Percentiles rank a stretch among this genome's conserved stretches.
Conservation (phyloP, 2,113 vertebrate genomes). For the Malurus cyaneus region DNA sequence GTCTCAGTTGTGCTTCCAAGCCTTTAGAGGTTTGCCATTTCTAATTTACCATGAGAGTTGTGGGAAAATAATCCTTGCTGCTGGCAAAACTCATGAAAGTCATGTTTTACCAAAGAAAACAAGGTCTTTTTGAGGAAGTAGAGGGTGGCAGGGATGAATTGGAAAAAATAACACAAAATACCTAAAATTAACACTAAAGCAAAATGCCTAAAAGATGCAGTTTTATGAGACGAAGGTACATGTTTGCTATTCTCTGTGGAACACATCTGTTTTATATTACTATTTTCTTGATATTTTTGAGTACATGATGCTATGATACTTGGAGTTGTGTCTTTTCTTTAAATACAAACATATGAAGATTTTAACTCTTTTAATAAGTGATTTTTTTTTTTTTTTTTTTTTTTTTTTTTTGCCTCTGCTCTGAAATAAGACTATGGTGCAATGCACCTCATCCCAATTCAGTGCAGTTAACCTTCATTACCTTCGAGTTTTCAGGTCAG, state of each 20-base stretch:
- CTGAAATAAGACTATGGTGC: background rate
- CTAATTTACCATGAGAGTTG: background rate
- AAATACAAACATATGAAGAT: background rate
- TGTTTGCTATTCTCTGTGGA: background rate
- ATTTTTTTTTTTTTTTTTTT: background rate
- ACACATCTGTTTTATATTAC: background rate
- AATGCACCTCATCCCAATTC: background rate
- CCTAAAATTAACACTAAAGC: background rate
- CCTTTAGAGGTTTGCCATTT: background rate
- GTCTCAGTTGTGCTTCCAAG: background rate
- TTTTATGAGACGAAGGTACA: background rate
- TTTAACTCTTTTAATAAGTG: background rate
- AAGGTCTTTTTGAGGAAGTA: background rate
- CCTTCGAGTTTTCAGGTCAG: background rate
- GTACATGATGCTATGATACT: background rate
- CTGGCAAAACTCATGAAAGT: background rate
- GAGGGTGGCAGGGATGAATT: accelerated
- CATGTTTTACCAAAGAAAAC: background rate
- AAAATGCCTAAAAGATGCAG: background rate
- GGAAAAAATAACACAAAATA: background rate
- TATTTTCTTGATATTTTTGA: background rate
- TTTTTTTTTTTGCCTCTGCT: background rate
- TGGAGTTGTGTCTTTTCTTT: background rate
- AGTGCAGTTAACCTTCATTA: background rate
- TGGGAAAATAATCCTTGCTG: constrained; percentile 17